Percentiles rank a stretch among this genome's conserved stretches.
Evolutionary conservation across 2,113 vertebrate genomes (phyloP).

Genomic region (Carlito syrichta): DNA sequence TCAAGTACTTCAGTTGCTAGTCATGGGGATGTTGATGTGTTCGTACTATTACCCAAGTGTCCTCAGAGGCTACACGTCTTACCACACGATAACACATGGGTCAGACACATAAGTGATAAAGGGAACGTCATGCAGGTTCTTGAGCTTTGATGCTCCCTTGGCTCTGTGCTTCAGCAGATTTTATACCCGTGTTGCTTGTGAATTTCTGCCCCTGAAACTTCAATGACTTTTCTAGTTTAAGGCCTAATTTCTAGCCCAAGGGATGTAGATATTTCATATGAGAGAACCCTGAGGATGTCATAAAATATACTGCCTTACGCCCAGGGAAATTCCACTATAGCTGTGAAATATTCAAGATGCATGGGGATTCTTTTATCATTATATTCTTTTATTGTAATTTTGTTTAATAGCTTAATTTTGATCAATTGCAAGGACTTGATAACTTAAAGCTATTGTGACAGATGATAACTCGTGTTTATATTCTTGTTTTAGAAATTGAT

Average conservation of each 20-base stretch:
- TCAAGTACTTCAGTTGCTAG: neutral
- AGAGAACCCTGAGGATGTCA: neutral
- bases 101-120: neutral
- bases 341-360: neutral
- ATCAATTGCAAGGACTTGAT: slow-evolving; percentile 49
- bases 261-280: neutral
- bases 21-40: neutral
- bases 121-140: neutral
- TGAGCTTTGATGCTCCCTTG: neutral
- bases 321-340: neutral
- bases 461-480: slow-evolving; percentile 35
- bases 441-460: slow-evolving; percentile 55
- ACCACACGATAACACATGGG: neutral
- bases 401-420: slow-evolving; percentile 51
- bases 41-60: neutral
- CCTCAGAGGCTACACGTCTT: neutral
- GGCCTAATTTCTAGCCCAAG: neutral
- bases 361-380: neutral
- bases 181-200: neutral
- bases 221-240: neutral
- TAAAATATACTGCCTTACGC: neutral
- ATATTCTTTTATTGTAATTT: slow-evolving; percentile 29
- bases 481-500: slow-evolving; percentile 36
- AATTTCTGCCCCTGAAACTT: neutral
- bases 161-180: neutral